These are phyloP conservation scores for Herpetotheres cachinnans DNA, from an alignment of 2,113 vertebrate genomes.

Conservation along the genomic window DNA sequence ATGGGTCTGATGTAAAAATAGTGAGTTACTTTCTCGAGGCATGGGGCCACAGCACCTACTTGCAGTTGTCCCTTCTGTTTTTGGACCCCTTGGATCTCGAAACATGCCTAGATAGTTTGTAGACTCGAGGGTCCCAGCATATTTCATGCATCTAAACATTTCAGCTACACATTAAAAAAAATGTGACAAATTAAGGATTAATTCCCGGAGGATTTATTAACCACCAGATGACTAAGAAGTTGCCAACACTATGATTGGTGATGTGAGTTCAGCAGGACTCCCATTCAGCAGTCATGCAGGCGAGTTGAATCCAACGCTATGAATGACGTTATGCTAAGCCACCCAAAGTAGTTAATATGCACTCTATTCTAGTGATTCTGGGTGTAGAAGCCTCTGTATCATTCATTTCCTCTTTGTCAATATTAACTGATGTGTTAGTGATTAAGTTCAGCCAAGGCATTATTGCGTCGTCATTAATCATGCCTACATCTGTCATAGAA, in stretches of 20 bases:
- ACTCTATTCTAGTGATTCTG: not conserved
- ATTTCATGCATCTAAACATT: not conserved
- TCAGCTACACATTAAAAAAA: not conserved
- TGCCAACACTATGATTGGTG: not conserved
- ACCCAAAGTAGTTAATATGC: not conserved
- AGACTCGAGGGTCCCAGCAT: not conserved
- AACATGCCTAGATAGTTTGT: not conserved
- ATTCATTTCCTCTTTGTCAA: conserved; percentile 30
- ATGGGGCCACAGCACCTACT: not conserved
- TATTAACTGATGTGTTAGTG: conserved; percentile 29
- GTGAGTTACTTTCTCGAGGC: not conserved
- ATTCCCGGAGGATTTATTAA: not conserved
- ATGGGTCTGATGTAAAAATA: not conserved
- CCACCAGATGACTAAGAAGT: not conserved
- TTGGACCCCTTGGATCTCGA: no score
- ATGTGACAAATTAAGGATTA: not conserved
- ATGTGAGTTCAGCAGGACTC: not conserved
- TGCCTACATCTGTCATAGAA: not conserved
- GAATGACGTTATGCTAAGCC: not conserved
- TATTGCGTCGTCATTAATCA: conserved; percentile 38
- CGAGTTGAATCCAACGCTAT: not conserved
- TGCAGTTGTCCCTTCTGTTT: not conserved
- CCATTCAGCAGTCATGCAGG: not conserved
- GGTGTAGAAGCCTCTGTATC: not conserved
- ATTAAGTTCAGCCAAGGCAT: conserved; percentile 12